phyloP scores from a whole-genome alignment of 2,888 invertebrate species.

The Thera obeliscata region DNA sequence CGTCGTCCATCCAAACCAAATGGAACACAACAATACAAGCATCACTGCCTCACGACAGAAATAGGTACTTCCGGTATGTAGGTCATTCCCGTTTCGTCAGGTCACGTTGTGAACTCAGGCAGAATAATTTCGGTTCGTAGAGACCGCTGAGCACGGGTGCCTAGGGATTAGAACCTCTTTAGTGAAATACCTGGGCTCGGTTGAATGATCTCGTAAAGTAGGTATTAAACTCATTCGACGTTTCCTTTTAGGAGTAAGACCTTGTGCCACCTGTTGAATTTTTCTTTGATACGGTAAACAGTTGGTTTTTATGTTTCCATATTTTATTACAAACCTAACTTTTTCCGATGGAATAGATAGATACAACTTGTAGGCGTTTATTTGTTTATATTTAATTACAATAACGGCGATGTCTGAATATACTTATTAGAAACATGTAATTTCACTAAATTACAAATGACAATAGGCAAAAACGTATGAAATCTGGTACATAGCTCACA shows the following conservation, averaged over 20 bases:
- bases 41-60: no score
- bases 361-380: no score
- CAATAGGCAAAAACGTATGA: no score
- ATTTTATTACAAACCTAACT: not conserved
- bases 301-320: not conserved
- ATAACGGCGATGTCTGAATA: no score
- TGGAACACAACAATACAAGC: no score
- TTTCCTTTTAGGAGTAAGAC: conserved; percentile 16
- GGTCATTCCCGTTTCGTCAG: conserved; percentile 22
- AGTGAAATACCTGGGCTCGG: conserved; percentile 24
- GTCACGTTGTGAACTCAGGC: conserved; percentile 22
- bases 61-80: conserved; percentile 24
- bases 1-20: no score
- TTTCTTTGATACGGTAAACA: conserved; percentile 1
- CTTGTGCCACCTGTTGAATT: conserved; percentile 26
- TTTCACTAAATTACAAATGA: no score
- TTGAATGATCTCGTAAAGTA: conserved; percentile 27
- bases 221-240: conserved; percentile 11
- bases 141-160: conserved; percentile 30
- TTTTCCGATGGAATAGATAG: not conserved
- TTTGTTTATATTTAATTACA: not conserved
- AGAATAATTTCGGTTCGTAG: conserved; percentile 28
- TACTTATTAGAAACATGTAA: no score
- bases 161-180: conserved; percentile 17
- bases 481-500: no score